Evolutionary conservation across 2,888 invertebrate species (phyloP), one percentile per base, ranked within the genome.

Genomic region (Pristionchus maxplancki): DNA sequence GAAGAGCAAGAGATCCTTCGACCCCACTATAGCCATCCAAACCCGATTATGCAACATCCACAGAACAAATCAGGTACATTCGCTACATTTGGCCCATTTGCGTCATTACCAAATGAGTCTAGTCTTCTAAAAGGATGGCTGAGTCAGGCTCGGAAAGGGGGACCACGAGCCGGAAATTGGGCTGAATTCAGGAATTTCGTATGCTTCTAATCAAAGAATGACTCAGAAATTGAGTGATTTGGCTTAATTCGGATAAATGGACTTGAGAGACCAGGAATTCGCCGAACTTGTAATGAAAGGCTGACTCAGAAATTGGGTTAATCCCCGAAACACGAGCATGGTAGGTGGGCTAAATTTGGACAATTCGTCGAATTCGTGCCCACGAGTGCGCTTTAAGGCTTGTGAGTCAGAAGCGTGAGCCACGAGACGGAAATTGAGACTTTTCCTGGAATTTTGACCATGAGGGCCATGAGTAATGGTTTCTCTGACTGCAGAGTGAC

Each of bases 241-340:
- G n/a, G n/a, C n/a, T n/a, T n/a, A n/a, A n/a, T n/a, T n/a, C n/a
- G n/a, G n/a, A n/a, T n/a, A n/a, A 50, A 8, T 0, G 1, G 20
- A 15, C 17, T 48, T 15, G 50, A 20, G 20, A 50, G 20, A 3
- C 20, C 50, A 3, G 50, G 50, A 1, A n/a, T n/a, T n/a, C n/a
- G n/a, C n/a, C n/a, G n/a, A n/a, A n/a, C 15, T 20, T 20, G 15
- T 9, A 13, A 20, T 20, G 17, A 15, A 4, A 20, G 6, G 64
- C 64, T 28, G 64, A 64, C 64, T 64, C 64, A n/a, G 58, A 62
- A 20, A n/a, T n/a, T n/a, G n/a, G n/a, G n/a, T n/a, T n/a, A n/a
- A n/a, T n/a, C n/a, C n/a, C n/a, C n/a, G n/a, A n/a, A n/a, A n/a
- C n/a, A n/a, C n/a, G n/a, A n/a, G n/a, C n/a, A n/a, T n/a, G n/a